Evolutionary conservation across 2,113 vertebrate genomes (phyloP).

Genomic region (Oreochromis spilurus): DNA sequence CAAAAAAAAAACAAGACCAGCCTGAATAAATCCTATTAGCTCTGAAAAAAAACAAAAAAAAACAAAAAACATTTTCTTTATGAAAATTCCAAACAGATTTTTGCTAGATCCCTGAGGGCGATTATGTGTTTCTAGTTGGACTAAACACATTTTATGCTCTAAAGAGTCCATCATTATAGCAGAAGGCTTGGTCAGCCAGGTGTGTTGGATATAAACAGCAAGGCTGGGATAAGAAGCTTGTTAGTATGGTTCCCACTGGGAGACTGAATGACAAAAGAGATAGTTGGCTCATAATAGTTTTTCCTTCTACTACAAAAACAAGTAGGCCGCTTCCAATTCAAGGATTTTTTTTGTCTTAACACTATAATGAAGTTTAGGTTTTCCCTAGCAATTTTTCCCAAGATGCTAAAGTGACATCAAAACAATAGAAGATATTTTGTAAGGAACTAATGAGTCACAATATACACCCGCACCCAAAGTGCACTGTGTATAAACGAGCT

Average conservation of each 20-base stretch:
- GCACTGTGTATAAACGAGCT: not conserved
- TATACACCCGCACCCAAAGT: not conserved
- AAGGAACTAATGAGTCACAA: not conserved
- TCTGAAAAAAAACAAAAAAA: too few relatives aligned
- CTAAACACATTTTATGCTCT: not conserved
- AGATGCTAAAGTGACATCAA: not conserved
- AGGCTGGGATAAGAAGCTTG: not conserved
- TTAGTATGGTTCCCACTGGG: not conserved
- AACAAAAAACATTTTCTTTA: not conserved
- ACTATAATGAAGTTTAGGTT: not conserved
- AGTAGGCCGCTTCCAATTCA: not conserved
- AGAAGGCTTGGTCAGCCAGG: not conserved
- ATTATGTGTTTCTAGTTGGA: not conserved
- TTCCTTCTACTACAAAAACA: not conserved
- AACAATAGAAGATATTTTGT: not conserved
- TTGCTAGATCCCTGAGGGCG: not conserved
- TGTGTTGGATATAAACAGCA: not conserved
- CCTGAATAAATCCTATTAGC: too few relatives aligned
- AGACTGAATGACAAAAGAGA: not conserved
- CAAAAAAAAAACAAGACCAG: too few relatives aligned
- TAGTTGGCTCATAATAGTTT: not conserved
- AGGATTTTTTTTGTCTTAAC: not conserved
- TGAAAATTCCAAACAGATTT: not conserved
- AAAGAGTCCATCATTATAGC: not conserved
- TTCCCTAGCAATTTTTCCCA: not conserved